Base-by-base conservation (phyloP, 2,888 invertebrate species). In the Agrotis clavis region DNA sequence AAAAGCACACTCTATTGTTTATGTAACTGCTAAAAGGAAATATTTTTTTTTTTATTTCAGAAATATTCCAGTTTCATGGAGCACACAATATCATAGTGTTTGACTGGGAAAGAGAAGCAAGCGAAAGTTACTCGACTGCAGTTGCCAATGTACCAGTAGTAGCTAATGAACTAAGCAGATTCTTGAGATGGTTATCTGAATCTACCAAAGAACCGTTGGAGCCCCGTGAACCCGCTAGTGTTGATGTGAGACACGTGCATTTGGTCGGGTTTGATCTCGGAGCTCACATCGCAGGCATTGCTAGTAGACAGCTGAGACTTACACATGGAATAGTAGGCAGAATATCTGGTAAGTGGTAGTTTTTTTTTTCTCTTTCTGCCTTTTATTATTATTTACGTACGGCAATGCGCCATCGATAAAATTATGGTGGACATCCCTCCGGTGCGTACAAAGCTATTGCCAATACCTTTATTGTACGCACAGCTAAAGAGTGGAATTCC, bases 201-300 rank as follows among this genome's bases (percentile, higher is more conserved):
- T 21, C 54, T 56, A 18, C 54, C 30, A 25, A 18, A 18, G 54
- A 9, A 56, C 9, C 1, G 9, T 3, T 7, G 21, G 18, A 7
- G 9, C 25, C 54, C 9, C 25, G 54, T 53, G 53, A 21, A 56
- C 1, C 18, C 11, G 9, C 4, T 11, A 41, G 41, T 4, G 35
- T 57, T n/a, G 41, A 54, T 2, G 0, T 65, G 1, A 47, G 30
- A 14, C 19, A 35, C 5, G 14, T 69, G 1, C 74, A 74, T 7
- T 61, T 74, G 21, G 77, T 77, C 1, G 74, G 74, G 1, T 74
- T 74, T 54, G 60, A 21, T 6, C 74, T 74, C 11, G 74, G 74
- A 30, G 74, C 74, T 21, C 77, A 74, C 13, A n/a, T 74, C 16
- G 74, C 54, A 0, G 74, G 74, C 5, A 69, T 59, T 18, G 76